A percentile compares a stretch with the other conserved stretches of the same genome.
phyloP scores from a whole-genome alignment of 2,888 invertebrate genomes.

The Andrena trimmerana region DNA sequence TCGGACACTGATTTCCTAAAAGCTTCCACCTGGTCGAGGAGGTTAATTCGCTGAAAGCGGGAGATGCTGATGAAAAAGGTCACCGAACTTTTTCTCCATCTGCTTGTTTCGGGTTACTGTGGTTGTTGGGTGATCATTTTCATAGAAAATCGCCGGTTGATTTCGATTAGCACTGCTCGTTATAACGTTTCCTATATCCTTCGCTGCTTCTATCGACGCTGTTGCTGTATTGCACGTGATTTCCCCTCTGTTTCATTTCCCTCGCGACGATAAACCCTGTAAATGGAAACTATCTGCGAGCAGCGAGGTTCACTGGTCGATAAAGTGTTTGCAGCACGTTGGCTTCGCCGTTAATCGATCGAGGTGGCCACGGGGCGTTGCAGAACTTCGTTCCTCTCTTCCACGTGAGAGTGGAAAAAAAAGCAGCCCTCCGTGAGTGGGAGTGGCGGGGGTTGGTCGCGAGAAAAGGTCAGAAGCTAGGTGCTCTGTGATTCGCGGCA shows the following conservation, averaged over 20 bases:
- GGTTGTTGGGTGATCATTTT: neutral
- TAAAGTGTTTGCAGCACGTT: conserved; percentile 59
- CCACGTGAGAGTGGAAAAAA: neutral
- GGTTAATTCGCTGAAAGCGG: neutral
- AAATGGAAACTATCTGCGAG: conserved; percentile 37
- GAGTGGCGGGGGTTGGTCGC: neutral
- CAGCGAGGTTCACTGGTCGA: conserved; percentile 53
- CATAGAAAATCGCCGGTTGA: neutral
- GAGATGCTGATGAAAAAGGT: conserved; percentile 9
- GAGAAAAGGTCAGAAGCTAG: neutral
- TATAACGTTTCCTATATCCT: too few relatives aligned
- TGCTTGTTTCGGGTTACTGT: neutral
- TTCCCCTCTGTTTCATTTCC: conserved; percentile 30
- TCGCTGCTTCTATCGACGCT: neutral
- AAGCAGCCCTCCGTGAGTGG: neutral
- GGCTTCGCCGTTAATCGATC: conserved; percentile 55
- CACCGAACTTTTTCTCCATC: conserved; percentile 15
- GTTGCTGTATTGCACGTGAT: neutral
- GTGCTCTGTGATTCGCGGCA: neutral
- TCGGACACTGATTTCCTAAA: conserved; percentile 16
- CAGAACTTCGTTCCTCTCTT: conserved; percentile 42
- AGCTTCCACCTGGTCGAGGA: conserved; percentile 10
- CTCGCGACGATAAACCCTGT: conserved; percentile 11
- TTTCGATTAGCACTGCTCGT: neutral
- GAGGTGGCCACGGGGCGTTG: conserved; percentile 39